A percentile compares a stretch with the other conserved stretches of the same genome.
Evolutionary conservation across 2,113 vertebrate genomes (phyloP).

Genomic region (Campylomormyrus numenius): DNA sequence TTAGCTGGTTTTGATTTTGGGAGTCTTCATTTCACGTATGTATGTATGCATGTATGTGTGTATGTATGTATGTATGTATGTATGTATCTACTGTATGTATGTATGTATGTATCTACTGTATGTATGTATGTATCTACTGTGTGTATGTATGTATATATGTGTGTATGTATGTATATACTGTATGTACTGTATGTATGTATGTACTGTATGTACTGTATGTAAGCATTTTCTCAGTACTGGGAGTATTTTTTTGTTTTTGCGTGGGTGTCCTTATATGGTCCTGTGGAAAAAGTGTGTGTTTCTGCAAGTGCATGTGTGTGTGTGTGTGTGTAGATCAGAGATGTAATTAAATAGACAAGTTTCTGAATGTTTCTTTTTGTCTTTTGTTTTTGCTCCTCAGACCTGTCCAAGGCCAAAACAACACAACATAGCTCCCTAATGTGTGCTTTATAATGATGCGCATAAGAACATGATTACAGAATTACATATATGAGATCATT

Average conservation of each 20-base stretch:
- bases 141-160: too few relatives aligned
- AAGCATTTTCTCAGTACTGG: background rate
- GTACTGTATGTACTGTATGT: background rate
- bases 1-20: background rate
- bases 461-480: background rate
- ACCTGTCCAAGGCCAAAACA: background rate
- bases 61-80: too few relatives aligned
- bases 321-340: background rate
- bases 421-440: background rate
- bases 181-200: background rate
- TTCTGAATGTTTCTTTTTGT: background rate
- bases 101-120: background rate
- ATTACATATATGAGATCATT: background rate
- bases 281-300: constrained; percentile 3
- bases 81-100: background rate
- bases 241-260: background rate
- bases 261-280: background rate
- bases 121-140: too few relatives aligned
- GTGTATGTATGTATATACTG: background rate
- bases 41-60: background rate
- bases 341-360: background rate
- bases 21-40: background rate
- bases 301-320: background rate
- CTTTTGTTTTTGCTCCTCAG: background rate
- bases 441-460: background rate